Evolutionary conservation across 2,797 vertebrate genomes (phyloP), one percentile per base, ranked within the genome.

Genomic region (Benthosema pterotum): DNA sequence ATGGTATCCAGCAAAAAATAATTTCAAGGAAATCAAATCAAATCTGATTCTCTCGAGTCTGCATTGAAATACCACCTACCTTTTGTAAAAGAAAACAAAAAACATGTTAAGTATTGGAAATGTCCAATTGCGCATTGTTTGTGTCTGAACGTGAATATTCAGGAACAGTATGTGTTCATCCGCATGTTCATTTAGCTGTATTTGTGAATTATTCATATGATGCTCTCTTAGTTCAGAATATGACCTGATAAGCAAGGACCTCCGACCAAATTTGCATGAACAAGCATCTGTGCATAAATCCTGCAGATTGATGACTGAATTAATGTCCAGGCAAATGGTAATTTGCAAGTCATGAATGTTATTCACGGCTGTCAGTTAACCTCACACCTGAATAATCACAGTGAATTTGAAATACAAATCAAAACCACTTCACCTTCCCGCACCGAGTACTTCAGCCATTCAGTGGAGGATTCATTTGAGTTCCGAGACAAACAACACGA

Each of bases 321-420:
- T 87, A 88, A 87, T 84, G 71, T 78, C 63, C 71, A 71, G 71
- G 72, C 80, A 77, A 80, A 73, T 15, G 78, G 82, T 87, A 87
- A 90, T 91, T 91, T 90, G 86, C 88, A 91, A 92, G 89, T 90
- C 86, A 89, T 79, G 81, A 89, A 86, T 82, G 85, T 84, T 91
- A 79, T 88, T 87, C 86, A 84, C 38, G 74, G 75, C 72, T 87
- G 84, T 85, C 89, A 84, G 83, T 88, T 89, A 89, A 86, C 82
- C 86, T 76, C 65, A 18, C 75, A 79, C 74, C 80, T 82, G 89
- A 89, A 91, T 85, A 86, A 87, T 82, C 77, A 47, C 68, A 74
- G 74, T 71, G 79, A 1, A 25, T 89, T 90, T 89, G 86, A 90
- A 88, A 88, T 87, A 86, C 87, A 86, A 89, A 89, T 91, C 5